These are phyloP conservation scores for Hymenochirus boettgeri DNA, from an alignment of 2,113 vertebrate genomes.

Conservation along the genomic window DNA sequence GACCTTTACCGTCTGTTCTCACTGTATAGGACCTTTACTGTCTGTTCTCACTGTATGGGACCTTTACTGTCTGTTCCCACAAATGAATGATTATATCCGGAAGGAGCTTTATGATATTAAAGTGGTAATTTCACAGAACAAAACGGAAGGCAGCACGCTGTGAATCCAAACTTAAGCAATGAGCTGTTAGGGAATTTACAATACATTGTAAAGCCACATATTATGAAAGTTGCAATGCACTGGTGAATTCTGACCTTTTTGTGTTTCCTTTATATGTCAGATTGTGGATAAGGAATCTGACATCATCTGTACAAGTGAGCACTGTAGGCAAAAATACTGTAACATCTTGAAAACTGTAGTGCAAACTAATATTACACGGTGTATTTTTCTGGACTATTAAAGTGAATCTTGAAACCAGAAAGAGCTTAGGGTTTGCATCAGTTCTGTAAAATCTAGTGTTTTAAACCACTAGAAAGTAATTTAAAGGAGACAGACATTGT, in stretches of 20 bases:
- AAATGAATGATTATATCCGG: constrained; percentile 19
- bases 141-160: neutral
- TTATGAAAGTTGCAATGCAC: neutral
- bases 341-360: too few relatives aligned
- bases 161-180: constrained; percentile 2
- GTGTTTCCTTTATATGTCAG: neutral
- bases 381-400: too few relatives aligned
- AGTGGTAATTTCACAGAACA: constrained; percentile 16
- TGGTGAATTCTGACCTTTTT: neutral
- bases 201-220: neutral
- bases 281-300: too few relatives aligned
- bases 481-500: neutral
- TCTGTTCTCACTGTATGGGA: too few relatives aligned
- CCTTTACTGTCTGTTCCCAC: too few relatives aligned
- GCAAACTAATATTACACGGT: too few relatives aligned
- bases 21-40: too few relatives aligned
- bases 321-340: too few relatives aligned
- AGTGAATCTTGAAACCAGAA: neutral
- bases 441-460: neutral
- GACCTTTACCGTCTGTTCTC: too few relatives aligned
- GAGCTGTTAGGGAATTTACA: neutral
- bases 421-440: constrained; percentile 4
- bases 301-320: too few relatives aligned
- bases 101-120: constrained; percentile 25
- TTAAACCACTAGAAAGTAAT: neutral